These are phyloP conservation scores for Zhengitettix transpicula DNA, from an alignment of 2,888 invertebrate genomes.

Conservation along the genomic window DNA sequence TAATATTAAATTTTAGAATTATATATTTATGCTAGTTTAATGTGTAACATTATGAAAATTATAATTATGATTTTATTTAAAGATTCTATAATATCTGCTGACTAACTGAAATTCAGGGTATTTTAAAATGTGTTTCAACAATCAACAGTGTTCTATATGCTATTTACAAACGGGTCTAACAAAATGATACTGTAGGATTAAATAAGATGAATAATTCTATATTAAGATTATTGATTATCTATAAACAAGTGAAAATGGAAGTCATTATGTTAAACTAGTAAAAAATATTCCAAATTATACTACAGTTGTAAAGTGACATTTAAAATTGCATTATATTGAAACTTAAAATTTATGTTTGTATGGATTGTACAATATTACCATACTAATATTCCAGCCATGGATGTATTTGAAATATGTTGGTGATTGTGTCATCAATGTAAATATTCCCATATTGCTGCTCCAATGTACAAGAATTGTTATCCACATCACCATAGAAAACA, in stretches of 20 bases:
- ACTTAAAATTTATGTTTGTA: neutral
- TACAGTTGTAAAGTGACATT: neutral
- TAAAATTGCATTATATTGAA: neutral
- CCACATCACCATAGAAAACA: slow-evolving; percentile 43
- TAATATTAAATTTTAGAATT: no score
- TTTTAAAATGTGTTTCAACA: no score
- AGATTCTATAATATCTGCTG: no score
- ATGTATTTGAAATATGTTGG: slow-evolving; percentile 52
- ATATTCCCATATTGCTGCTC: slow-evolving; percentile 50
- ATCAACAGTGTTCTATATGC: no score
- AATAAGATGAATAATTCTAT: no score
- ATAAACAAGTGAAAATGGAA: neutral
- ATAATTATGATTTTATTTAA: no score
- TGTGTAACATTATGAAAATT: no score
- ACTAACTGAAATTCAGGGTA: no score
- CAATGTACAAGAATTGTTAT: slow-evolving; percentile 44
- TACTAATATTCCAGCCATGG: slow-evolving; percentile 47
- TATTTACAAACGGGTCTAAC: no score
- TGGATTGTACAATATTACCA: slow-evolving; percentile 28
- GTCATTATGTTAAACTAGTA: neutral
- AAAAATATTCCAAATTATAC: neutral
- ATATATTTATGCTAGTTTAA: no score
- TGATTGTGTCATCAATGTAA: slow-evolving; percentile 49
- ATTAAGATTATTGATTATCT: no score
- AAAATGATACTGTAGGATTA: no score